A percentile compares a stretch with the other conserved stretches of the same genome.
phyloP scores from a whole-genome alignment of 2,113 vertebrate genomes.

The Salvator merianae region DNA sequence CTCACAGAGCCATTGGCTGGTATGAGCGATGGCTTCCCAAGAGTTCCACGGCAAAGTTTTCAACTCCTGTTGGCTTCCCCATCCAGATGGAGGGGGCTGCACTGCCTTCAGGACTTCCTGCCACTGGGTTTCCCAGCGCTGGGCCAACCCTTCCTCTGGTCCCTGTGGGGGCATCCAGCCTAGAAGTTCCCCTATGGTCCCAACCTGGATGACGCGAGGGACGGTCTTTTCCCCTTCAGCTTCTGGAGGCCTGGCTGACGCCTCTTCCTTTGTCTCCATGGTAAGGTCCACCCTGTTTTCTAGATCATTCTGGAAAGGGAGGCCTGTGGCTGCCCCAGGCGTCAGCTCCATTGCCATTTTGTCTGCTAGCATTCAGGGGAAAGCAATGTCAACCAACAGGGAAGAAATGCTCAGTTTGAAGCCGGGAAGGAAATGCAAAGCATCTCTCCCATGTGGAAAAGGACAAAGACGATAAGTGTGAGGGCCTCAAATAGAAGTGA shows the following conservation, averaged over 20 bases:
- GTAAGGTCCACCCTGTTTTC: not conserved
- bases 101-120: constrained; percentile 24
- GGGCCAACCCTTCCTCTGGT: not conserved
- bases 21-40: not conserved
- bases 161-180: constrained; percentile 8
- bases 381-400: not conserved
- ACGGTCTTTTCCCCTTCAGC: not conserved
- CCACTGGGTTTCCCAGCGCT: constrained; percentile 29
- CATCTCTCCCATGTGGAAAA: not conserved
- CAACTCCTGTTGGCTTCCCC: not conserved
- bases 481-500: not conserved
- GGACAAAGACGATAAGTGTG: not conserved
- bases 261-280: not conserved
- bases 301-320: not conserved
- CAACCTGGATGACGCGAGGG: constrained; percentile 24
- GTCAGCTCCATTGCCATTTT: constrained; percentile 2
- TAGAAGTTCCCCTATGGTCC: constrained; percentile 19
- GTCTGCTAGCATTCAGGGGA: no score
- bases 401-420: no score
- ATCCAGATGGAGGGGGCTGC: not conserved
- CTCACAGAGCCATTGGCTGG: not conserved
- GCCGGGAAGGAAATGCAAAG: not conserved
- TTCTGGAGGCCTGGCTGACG: not conserved
- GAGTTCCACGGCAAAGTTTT: not conserved
- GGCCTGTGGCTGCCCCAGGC: not conserved